Evolutionary conservation across 2,113 vertebrate genomes (phyloP).

Genomic region (Pituophis catenifer): DNA sequence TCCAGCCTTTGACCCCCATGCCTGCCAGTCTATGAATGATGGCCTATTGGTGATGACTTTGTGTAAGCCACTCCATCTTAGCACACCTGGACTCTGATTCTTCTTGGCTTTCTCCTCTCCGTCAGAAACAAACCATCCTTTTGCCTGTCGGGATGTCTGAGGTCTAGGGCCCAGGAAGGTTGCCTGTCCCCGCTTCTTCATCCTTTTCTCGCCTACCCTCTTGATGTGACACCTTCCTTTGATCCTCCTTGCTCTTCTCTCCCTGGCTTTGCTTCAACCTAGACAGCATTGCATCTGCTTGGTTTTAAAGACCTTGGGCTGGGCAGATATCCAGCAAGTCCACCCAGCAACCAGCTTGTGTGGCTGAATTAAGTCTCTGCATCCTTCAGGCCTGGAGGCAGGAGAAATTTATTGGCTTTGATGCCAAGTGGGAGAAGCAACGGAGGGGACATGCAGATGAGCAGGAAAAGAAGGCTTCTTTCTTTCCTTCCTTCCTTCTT

Average conservation of each 20-base stretch:
- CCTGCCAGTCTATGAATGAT: background rate
- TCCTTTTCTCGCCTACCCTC: too few species aligned
- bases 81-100: background rate
- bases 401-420: background rate
- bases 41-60: background rate
- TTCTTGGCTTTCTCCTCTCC: background rate
- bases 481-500: too few species aligned
- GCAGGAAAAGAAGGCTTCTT: background rate
- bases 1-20: background rate
- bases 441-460: background rate
- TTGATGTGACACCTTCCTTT: background rate
- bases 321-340: slow-evolving; percentile 60
- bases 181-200: background rate
- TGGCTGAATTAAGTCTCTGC: slow-evolving; percentile 47
- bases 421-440: background rate
- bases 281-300: slow-evolving; percentile 37
- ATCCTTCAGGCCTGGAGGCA: background rate
- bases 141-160: background rate
- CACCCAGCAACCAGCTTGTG: slow-evolving; percentile 53
- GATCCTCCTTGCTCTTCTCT: background rate
- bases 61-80: background rate
- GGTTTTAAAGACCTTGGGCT: slow-evolving; percentile 44
- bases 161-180: background rate
- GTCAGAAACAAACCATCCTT: background rate
- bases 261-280: slow-evolving; percentile 31